Evolutionary conservation across 2,797 vertebrate species (phyloP).

Genomic region (Anabas testudineus): DNA sequence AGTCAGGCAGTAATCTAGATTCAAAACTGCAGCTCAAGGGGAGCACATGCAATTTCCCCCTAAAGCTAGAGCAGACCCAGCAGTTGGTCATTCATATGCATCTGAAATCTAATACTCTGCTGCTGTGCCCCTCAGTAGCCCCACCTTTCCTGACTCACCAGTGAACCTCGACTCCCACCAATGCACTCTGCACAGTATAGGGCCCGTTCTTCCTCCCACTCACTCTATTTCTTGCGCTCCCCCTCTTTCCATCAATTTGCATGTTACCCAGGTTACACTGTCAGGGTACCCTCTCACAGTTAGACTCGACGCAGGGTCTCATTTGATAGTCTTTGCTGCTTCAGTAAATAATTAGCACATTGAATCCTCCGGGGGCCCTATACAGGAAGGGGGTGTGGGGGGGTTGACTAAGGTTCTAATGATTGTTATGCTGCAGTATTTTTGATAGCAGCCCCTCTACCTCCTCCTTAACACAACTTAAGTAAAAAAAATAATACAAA

Average conservation of each 20-base stretch:
- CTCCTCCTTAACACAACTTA: conserved; percentile 21
- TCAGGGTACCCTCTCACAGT: conserved; percentile 78
- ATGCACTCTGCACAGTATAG: conserved; percentile 77
- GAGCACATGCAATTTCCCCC: conserved; percentile 79
- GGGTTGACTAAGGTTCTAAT: conserved; percentile 78
- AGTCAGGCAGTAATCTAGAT: conserved; percentile 76
- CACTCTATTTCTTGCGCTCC: conserved; percentile 2
- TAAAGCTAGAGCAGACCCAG: conserved; percentile 77
- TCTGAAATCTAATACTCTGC: conserved; percentile 87
- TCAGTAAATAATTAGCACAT: conserved; percentile 87
- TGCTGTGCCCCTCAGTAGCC: conserved; percentile 72
- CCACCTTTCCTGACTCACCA: conserved; percentile 78
- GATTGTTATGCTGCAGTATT: conserved; percentile 74
- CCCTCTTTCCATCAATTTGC: conserved; percentile 66
- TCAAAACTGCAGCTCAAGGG: conserved; percentile 81
- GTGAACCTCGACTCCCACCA: conserved; percentile 76
- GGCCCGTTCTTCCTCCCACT: conserved; percentile 55
- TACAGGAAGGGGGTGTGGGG: conserved; percentile 83
- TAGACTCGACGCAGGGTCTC: conserved; percentile 75
- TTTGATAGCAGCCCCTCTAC: conserved; percentile 56
- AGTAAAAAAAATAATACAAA: conserved; percentile 35
- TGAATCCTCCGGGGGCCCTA: conserved; percentile 71
- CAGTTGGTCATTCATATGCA: conserved; percentile 86
- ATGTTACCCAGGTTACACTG: conserved; percentile 84
- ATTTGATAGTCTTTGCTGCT: conserved; percentile 84